phyloP scores from a whole-genome alignment of 37 sponge, comb jelly and placozoan genomes.

The Eunapius fragilis region DNA sequence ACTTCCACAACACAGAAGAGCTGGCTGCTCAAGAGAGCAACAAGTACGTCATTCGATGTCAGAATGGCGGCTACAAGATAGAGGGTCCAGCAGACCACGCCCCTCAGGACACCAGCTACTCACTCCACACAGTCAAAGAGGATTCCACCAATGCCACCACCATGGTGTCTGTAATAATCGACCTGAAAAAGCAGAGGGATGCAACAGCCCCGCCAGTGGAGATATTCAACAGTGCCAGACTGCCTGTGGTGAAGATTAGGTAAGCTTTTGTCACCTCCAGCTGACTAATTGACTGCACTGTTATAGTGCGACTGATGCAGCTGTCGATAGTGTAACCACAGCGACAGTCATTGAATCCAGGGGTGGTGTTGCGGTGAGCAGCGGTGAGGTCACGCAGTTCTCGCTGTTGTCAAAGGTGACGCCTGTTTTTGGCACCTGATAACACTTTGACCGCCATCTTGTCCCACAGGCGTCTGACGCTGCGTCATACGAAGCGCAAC shows the following conservation, averaged over 20 bases:
- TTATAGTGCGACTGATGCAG: neutral
- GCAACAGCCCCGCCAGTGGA: neutral
- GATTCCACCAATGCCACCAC: conserved; percentile 22
- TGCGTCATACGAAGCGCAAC: conserved; percentile 29
- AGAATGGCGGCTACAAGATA: conserved; percentile 27
- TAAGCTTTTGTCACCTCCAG: conserved; percentile 11
- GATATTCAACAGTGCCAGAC: conserved; percentile 52
- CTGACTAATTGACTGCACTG: neutral
- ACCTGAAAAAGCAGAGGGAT: neutral
- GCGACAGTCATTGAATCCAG: conserved; percentile 39
- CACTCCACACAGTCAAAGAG: conserved; percentile 23
- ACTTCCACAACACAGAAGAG: conserved; percentile 24
- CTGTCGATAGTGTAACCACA: conserved; percentile 24
- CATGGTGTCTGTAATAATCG: conserved; percentile 28
- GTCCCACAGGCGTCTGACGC: neutral
- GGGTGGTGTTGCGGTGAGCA: conserved; percentile 23
- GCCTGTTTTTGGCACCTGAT: neutral
- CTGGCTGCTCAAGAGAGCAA: conserved; percentile 3
- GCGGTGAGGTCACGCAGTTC: conserved; percentile 31
- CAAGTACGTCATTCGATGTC: conserved; percentile 9
- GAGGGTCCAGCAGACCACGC: neutral
- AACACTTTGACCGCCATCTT: neutral
- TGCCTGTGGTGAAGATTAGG: conserved; percentile 60
- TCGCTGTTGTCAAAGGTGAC: conserved; percentile 46
- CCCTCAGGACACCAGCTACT: neutral